Evolutionary conservation across 2,888 invertebrate genomes (phyloP), one percentile per base, ranked within the genome.

Genomic region (Caenorhabditis sp.): DNA sequence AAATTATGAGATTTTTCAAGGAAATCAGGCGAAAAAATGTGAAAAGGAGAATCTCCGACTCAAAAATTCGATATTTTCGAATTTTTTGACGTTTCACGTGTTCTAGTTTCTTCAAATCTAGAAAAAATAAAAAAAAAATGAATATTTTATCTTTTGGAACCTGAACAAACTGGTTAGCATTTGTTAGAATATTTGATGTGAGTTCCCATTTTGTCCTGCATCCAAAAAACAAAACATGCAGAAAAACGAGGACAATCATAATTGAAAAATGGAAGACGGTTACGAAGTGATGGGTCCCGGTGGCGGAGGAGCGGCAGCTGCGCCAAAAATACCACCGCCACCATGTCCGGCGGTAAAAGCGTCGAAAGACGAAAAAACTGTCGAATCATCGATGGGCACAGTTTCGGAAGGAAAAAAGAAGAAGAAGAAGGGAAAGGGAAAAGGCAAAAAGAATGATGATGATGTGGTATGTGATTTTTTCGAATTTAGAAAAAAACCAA

Each of bases 211-310:
- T 36, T 36, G 36, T 12, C 5, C 36, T 36, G 14, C 43, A 43
- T 31, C 4, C 31, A 6, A 31, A 10, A 10, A 31, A 31, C 31
- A 31, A 31, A 31, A 31, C 31, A 10, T 43, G 6, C 43, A 43
- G 43, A 43, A 43, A 43, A 43, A 43, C 43, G 43, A 43, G 43
- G 43, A 43, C 43, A 43, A 43, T 43, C 12, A 43, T 43, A 2
- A 43, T 3, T 17, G 3, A 43, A 43, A 14, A 43, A 43, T 43
- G 43, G 43, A 43, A 43, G 43, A 43, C 43, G 51, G 51, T 21
- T 51, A 51, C n/a, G 51, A 51, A 51, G 51, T 51, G n/a, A 51
- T 51, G 51, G 51, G 51, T 8, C 51, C 51, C 19, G 51, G 21
- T 21, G 51, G 51, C 19, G 21, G 10, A 17, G 51, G 21, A 21